Percentiles rank a stretch among this genome's conserved stretches.
Conservation (phyloP, 2,113 vertebrate species). For the Sterna hirundo region DNA sequence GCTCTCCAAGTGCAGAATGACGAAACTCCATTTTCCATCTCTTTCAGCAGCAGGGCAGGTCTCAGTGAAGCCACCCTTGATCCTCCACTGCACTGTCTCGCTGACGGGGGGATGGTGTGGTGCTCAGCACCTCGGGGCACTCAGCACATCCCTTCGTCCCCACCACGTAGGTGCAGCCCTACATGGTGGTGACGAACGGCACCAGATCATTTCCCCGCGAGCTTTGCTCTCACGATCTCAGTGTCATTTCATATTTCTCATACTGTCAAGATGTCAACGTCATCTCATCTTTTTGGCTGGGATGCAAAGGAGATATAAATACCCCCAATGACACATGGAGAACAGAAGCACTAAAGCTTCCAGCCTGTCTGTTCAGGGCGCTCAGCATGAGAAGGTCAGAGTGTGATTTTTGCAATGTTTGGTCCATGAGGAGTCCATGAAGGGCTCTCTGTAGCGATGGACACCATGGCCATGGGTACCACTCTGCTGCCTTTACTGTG, state of each 20-base stretch:
- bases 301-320: not conserved
- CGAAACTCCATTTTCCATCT: not conserved
- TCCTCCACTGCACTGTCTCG: not conserved
- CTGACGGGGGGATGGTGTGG: too few relatives aligned
- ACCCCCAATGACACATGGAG: fast-evolving
- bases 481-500: not conserved
- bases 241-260: not conserved
- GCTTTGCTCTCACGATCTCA: not conserved
- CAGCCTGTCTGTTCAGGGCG: not conserved
- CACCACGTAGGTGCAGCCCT: fast-evolving
- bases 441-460: not conserved
- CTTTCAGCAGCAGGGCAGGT: not conserved
- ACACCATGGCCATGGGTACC: fast-evolving
- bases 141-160: not conserved
- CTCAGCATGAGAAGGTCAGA: not conserved
- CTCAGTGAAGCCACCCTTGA: not conserved
- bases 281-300: not conserved
- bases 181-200: not conserved
- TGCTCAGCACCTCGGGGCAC: not conserved
- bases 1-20: not conserved
- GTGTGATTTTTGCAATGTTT: not conserved
- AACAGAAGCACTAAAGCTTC: not conserved
- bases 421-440: not conserved
- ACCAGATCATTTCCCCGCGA: not conserved
- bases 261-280: not conserved